Percentiles rank a stretch among this genome's conserved stretches.
Conservation (phyloP, 2,797 vertebrate species). For the Rhadinocentrus ornatus region DNA sequence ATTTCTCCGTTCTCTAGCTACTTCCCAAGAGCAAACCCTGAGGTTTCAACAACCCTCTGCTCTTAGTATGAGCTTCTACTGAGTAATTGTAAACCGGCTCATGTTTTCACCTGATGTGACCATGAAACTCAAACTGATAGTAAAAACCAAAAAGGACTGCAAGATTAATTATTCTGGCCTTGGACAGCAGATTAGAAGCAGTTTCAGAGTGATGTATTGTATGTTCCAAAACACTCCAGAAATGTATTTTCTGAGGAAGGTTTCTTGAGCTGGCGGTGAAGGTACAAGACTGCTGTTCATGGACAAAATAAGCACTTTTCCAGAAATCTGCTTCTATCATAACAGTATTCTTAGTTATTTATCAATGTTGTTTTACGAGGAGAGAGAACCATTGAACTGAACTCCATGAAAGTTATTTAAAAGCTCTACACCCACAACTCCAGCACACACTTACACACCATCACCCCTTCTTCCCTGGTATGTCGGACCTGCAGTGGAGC, state of each 20-base stretch:
- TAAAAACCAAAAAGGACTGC: constrained; percentile 22
- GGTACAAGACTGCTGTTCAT: background rate
- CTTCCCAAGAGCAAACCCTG: constrained; percentile 11
- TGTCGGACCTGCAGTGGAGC: constrained; percentile 81
- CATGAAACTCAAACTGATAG: constrained; percentile 77
- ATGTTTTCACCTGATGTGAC: constrained; percentile 75
- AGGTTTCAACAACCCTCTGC: constrained; percentile 31
- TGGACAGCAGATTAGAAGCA: constrained; percentile 26
- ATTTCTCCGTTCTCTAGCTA: constrained; percentile 10
- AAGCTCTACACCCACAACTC: constrained; percentile 76
- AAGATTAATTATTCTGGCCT: constrained; percentile 24
- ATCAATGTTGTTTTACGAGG: constrained; percentile 70
- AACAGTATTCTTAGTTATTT: constrained; percentile 42
- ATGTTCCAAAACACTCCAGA: constrained; percentile 37
- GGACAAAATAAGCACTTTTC: constrained; percentile 35
- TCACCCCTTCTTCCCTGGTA: constrained; percentile 81
- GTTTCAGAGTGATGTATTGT: constrained; percentile 42
- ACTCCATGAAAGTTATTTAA: constrained; percentile 78
- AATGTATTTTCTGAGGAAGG: constrained; percentile 36
- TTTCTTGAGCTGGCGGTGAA: constrained; percentile 27
- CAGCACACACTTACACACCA: constrained; percentile 73
- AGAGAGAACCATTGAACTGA: constrained; percentile 73
- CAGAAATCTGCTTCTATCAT: constrained; percentile 32
- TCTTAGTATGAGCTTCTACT: constrained; percentile 29
- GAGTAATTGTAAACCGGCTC: constrained; percentile 67